These are phyloP conservation scores for Drosophila mimetica DNA, from an alignment of 2,888 invertebrate species.

Conservation along the genomic window DNA sequence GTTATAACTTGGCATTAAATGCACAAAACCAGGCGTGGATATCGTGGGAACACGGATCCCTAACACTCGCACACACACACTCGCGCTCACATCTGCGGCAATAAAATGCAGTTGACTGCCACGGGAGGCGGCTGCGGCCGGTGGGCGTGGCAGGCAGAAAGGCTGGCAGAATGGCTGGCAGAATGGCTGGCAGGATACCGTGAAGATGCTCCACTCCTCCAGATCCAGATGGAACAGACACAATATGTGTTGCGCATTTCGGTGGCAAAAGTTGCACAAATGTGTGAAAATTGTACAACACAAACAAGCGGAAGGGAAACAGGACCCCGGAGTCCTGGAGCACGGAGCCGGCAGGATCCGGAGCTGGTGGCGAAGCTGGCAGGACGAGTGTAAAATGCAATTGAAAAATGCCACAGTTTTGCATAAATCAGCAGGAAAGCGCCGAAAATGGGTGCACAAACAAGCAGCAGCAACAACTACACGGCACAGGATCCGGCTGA, in stretches of 20 bases:
- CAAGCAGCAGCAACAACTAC: slow-evolving; percentile 47
- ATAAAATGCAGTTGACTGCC: slow-evolving; percentile 75
- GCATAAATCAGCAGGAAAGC: slow-evolving; percentile 78
- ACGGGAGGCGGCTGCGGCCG: slow-evolving; percentile 15
- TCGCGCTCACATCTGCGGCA: slow-evolving; percentile 48
- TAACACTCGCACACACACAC: slow-evolving; percentile 32
- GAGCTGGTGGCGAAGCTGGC: slow-evolving; percentile 48
- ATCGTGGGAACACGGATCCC: slow-evolving; percentile 53
- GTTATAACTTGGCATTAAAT: slow-evolving; percentile 72
- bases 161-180: slow-evolving; percentile 1
- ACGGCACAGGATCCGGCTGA: slow-evolving; percentile 26
- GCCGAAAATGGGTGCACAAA: slow-evolving; percentile 67
- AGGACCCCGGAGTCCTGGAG: slow-evolving; percentile 31
- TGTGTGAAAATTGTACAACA: slow-evolving; percentile 67
- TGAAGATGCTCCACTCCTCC: slow-evolving; percentile 28
- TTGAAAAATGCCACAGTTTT: slow-evolving; percentile 78
- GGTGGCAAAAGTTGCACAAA: slow-evolving; percentile 73
- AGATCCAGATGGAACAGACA: slow-evolving; percentile 26
- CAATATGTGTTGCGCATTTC: slow-evolving; percentile 72
- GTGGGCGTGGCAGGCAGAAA: slow-evolving; percentile 13
- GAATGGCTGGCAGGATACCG: slow-evolving; percentile 10
- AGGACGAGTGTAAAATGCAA: slow-evolving; percentile 68
- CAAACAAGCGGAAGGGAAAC: slow-evolving; percentile 43
- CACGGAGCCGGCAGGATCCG: slow-evolving; percentile 22
- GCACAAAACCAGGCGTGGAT: slow-evolving; percentile 66